Evolutionary conservation across 2,797 vertebrate species (phyloP).

Genomic region (Galagoides demidoff): DNA sequence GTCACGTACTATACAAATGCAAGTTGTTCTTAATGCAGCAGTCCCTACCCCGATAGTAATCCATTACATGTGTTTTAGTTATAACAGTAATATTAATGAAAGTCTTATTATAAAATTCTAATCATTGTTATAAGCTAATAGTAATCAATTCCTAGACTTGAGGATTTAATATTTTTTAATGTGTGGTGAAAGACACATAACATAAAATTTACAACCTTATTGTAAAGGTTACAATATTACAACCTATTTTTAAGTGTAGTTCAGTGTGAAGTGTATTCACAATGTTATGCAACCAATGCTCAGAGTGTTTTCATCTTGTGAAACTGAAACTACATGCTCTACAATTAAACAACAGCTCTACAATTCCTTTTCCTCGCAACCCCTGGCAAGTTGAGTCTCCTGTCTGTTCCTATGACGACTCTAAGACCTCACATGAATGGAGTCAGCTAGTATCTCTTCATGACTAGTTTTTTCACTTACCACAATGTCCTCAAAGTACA

Average conservation of each 20-base stretch:
- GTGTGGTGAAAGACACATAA: background rate
- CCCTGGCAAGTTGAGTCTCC: background rate
- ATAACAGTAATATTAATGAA: background rate
- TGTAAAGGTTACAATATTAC: too few relatives aligned
- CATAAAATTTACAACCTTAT: background rate
- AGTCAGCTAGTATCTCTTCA: background rate
- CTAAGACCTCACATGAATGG: background rate
- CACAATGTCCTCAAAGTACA: background rate
- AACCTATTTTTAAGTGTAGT: background rate
- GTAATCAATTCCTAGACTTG: background rate
- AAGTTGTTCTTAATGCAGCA: background rate
- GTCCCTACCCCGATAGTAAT: background rate
- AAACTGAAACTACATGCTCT: background rate
- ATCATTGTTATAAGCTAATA: background rate
- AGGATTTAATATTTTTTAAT: background rate
- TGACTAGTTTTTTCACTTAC: background rate
- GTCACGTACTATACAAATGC: background rate
- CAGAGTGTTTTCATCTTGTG: background rate
- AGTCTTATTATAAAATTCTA: conserved; percentile 35
- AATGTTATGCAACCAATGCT: background rate
- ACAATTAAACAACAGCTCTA: background rate
- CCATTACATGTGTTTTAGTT: background rate
- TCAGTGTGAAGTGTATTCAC: background rate
- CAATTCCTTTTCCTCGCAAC: background rate
- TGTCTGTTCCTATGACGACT: background rate